Base-by-base conservation (phyloP, 2,797 vertebrate genomes). In the Acanthiza pusilla region DNA sequence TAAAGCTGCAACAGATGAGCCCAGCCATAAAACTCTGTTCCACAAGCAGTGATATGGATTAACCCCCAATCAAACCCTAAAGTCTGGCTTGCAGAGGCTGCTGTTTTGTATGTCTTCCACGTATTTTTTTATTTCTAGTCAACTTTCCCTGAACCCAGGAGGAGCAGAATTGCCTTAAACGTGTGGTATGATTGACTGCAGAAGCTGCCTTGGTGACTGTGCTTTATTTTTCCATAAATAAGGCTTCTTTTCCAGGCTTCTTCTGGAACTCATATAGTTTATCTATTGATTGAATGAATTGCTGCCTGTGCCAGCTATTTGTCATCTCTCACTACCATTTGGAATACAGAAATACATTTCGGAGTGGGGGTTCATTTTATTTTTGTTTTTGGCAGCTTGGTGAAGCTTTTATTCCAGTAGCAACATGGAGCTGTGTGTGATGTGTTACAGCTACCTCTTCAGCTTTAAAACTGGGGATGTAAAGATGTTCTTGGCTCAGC, bases 371-470 rank as follows among this genome's bases (percentile, higher is more conserved):
- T 13, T 96, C 1, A 0, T 77, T 93, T 66, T 94, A 48, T 87
- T 89, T 93, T 85, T 89, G 34, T 19, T 89, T 88, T 86, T 93
- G 91, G 82, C 89, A 91, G 45, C 47, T 68, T 61, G n/a, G 11
- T 92, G 78, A 73, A 83, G 30, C 58, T 81, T 79, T 92, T 91
- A 78, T 93, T 92, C 79, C 89, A 92, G 82, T 86, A 94, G 91
- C 73, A 85, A 45, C 66, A 70, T 0, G 0, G 79, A 85, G 12
- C 79, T 89, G 70, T 91, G 47, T 68, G 84, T 89, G 76, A 91
- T 94, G 42, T 47, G 55, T 93, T 94, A 74, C 92, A 94, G 94
- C 27, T 74, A 88, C 87, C 18, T 81, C 66, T 79, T 78, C 40
- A 81, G 51, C 66, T 93, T 91, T 57, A 51, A 50, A 55, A 40